Evolutionary conservation across 2,888 invertebrate genomes (phyloP), one percentile per base, ranked within the genome.

Genomic region (Ochropleura plecta): DNA sequence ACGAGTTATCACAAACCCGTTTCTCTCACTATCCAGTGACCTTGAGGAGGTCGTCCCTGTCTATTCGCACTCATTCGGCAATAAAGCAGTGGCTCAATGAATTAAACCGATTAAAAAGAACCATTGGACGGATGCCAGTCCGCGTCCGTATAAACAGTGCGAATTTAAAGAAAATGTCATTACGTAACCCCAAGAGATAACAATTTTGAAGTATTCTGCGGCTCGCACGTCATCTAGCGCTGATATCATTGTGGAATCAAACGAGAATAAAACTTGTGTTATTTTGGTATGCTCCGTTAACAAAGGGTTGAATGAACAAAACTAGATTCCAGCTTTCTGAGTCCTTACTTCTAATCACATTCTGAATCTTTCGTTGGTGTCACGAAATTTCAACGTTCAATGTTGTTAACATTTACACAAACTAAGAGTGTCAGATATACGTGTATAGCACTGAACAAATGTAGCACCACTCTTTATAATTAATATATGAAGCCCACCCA

Each of bases 91-190:
- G 92, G 93, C 92, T 95, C 92, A 96, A 96, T 96, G 96, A 95
- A 95, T 95, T 92, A 91, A 94, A 95, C 92, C 91, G 94, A 95
- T 95, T 96, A 95, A 96, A 95, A 96, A 95, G 91, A 94, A 93
- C 92, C 91, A 93, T 93, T 96, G 96, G 96, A 92, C 74, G 73
- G 57, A 63, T 90, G 95, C 96, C 96, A 96, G 92, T 90, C 93
- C 92, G 88, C 92, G 91, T 92, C 91, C 92, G 94, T 92, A 93
- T 95, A 95, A 95, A 96, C 95, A 95, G 94, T 92, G 93, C 91
- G 91, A 94, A 94, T 95, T 92, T 94, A 93, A 94, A 95, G 94
- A 94, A 94, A 94, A 94, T 93, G 92, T 91, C 93, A 85, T 95
- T 95, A 93, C 94, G 93, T 94, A 95, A 95, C 86, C 75, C 88